Base-by-base conservation (phyloP, 2,113 vertebrate species). In the Nymphicus hollandicus region DNA sequence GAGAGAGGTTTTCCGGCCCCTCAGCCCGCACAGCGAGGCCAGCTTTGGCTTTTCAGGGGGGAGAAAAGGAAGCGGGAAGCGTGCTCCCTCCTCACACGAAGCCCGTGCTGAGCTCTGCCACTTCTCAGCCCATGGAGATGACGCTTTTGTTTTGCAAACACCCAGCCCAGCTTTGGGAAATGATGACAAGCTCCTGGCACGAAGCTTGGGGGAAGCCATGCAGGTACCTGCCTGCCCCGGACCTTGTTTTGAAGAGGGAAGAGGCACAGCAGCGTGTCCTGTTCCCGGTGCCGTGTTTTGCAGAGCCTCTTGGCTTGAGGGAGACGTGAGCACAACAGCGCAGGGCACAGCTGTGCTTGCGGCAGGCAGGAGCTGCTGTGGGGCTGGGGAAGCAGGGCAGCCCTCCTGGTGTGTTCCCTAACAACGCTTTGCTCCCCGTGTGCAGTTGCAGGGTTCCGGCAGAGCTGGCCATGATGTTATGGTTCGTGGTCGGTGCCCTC, bases 401-500 rank as follows among this genome's bases (percentile, higher is more conserved):
- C 23, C 9, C 2, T 17, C 6, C 49, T 6, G 2, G 8, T 27
- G 33, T 8, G 11, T 7, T 6, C 15, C 25, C 41, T 27, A 23
- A 73, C 95, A 29, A 95, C 4, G 2, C 17, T 39, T 9, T 11
- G 4, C 46, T 70, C 39, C 65, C 88, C 5, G n/a, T 52, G 81
- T 93, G 25, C 95, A 91, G 91, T 70, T 97, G 79, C 88, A 98
- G 98, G 97, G 22, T 60, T 76, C 20, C 24, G 39, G 92, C 91
- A 94, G 97, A 96, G 88, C 47, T 82, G 89, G 96, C 96, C 97
- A 98, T 70, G 89, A 98, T 98, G 98, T 58, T 98, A 72, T 29
- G 73, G 89, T 88, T 98, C 2, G 91, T 98, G 97, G 77, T 98
- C 31, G 96, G 97, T 23, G 91, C 92, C 33, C 60, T 98, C 73